Evolutionary conservation across 1,140 invertebrate genomes (phyloP), one percentile per base, ranked within the genome.

Genomic region (Ditylenchus dipsaci): DNA sequence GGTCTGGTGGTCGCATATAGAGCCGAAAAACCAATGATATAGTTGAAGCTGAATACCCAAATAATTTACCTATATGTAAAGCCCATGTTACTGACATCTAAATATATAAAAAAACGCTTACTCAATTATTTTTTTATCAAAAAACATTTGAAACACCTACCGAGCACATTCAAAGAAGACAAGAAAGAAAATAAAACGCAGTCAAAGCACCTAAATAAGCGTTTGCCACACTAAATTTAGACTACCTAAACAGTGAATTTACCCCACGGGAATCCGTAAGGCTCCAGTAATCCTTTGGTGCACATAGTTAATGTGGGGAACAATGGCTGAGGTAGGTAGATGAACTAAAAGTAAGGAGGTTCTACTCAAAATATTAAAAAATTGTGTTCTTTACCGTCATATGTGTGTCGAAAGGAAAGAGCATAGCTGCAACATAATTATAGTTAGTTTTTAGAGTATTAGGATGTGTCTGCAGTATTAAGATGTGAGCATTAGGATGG

Each of bases 241-340:
- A 3, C 53, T 57, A 11, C 3, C 21, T 5, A 11, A 30, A 30
- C 53, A 5, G 11, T 29, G 3, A 5, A 5, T 11, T 29, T 11
- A 8, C 59, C 59, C 59, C n/a, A 21, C 3, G 23, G n/a, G 15
- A 33, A 61, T 61, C 59, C 59, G 27, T 5, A 61, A 45, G 59
- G 59, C 59, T 61, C 19, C n/a, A 61, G n/a, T 21, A 61, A 61
- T 23, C 59, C 59, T 27, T 61, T 61, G n/a, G 59, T 61, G 59
- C 59, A 61, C 29, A 61, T 61, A 8, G 27, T n/a, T 19, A 61
- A 15, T 45, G 59, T 19, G 3, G 59, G 59, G 15, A 61, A 45
- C 19, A 61, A 45, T 1, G 59, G 59, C 27, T 61, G 59, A 19
- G 59, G 59, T 7, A 61, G 15, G n/a, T 61, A 61, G n/a, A 61